Evolutionary conservation across 2,888 invertebrate genomes (phyloP).

Genomic region (Nipponacmea schrenckii): DNA sequence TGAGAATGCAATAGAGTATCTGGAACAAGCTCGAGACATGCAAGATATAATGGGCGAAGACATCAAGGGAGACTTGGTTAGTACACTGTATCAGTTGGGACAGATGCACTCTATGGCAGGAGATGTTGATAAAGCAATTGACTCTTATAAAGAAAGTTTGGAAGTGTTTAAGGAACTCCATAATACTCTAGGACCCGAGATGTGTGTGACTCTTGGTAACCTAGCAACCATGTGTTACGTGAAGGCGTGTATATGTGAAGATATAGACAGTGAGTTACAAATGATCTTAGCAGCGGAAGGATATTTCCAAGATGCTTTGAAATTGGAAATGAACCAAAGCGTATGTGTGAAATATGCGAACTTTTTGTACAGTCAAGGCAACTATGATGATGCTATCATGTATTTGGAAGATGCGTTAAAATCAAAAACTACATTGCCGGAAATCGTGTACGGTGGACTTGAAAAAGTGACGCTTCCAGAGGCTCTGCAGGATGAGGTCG

Average conservation of each 20-base stretch:
- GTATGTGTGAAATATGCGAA: constrained; percentile 64
- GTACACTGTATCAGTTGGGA: constrained; percentile 60
- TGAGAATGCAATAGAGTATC: constrained; percentile 60
- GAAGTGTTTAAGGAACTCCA: constrained; percentile 61
- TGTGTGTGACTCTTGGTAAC: constrained; percentile 59
- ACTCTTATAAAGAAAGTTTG: constrained; percentile 62
- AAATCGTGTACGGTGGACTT: constrained; percentile 58
- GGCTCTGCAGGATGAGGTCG: constrained; percentile 62
- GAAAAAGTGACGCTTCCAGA: constrained; percentile 65
- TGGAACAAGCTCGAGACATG: constrained; percentile 65
- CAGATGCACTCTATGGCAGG: constrained; percentile 64
- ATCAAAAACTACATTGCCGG: constrained; percentile 29
- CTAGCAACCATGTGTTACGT: constrained; percentile 66
- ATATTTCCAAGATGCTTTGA: constrained; percentile 61
- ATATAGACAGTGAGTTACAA: constrained; percentile 54
- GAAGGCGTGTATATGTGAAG: constrained; percentile 62
- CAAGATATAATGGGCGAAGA: constrained; percentile 64
- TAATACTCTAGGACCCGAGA: constrained; percentile 57
- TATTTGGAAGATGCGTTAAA: constrained; percentile 56
- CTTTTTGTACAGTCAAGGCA: constrained; percentile 62
- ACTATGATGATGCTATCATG: constrained; percentile 58
- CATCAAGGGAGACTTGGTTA: constrained; percentile 64
- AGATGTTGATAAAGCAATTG: constrained; percentile 65
- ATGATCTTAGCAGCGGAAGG: constrained; percentile 59
- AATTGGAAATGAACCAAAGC: constrained; percentile 52